Evolutionary conservation across 2,888 invertebrate species (phyloP).

Genomic region (Orgyia antiqua): DNA sequence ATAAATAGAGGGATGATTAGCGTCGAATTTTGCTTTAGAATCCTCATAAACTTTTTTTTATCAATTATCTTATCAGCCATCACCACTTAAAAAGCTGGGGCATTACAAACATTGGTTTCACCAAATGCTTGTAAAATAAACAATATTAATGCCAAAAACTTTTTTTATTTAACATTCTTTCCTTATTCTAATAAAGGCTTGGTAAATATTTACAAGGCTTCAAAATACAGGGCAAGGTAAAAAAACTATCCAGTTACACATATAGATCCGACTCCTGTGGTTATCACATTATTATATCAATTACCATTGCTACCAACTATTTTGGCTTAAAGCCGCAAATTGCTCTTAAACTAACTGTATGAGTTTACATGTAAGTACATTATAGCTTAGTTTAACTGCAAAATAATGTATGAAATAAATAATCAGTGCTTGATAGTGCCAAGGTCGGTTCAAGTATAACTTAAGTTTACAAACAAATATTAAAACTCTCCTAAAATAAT

Average conservation of each 20-base stretch:
- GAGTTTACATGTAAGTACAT: constrained; percentile 14
- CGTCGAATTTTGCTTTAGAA: too few relatives aligned
- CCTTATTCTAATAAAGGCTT: constrained; percentile 73
- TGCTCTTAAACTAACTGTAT: constrained; percentile 14
- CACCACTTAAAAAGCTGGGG: too few relatives aligned
- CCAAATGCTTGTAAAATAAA: constrained; percentile 23
- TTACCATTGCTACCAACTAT: constrained; percentile 42
- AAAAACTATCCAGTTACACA: constrained; percentile 65
- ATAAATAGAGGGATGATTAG: too few relatives aligned
- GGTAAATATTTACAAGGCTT: constrained; percentile 76
- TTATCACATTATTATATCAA: constrained; percentile 52
- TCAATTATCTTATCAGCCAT: too few relatives aligned
- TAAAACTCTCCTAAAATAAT: constrained; percentile 75
- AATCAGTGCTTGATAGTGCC: constrained; percentile 43
- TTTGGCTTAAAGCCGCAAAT: constrained; percentile 35
- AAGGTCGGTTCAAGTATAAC: constrained; percentile 51
- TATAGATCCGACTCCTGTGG: constrained; percentile 54
- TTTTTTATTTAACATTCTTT: constrained; percentile 72
- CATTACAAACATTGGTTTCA: too few relatives aligned
- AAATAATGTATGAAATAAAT: constrained; percentile 27
- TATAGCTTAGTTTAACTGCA: constrained; percentile 15
- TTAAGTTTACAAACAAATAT: constrained; percentile 66
- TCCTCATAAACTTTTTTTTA: too few relatives aligned
- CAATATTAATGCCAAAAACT: constrained; percentile 60
- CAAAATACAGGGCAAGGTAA: constrained; percentile 71